A percentile compares a stretch with the other conserved stretches of the same genome.
Conservation (phyloP, 1,140 invertebrate genomes). For the Dinothrombium tinctorium region DNA sequence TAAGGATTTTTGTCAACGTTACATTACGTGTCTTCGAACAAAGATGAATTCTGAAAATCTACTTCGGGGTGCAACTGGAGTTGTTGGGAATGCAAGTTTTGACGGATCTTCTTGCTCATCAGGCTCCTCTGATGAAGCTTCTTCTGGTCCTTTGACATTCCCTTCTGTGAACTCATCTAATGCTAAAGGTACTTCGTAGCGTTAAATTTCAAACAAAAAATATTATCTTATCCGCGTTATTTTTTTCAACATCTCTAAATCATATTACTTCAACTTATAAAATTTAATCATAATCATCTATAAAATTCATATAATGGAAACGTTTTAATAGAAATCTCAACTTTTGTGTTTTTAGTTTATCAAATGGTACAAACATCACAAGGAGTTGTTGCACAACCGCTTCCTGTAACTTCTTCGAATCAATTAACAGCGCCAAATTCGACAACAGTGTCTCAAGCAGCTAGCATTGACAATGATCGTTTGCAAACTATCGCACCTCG, state of each 20-base stretch:
- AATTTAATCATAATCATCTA: too few relatives aligned
- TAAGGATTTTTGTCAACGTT: slow-evolving; percentile 99
- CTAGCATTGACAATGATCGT: not conserved
- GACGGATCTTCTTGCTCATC: not conserved
- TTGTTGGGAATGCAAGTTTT: not conserved
- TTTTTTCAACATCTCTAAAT: not conserved
- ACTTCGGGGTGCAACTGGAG: slow-evolving; percentile 58
- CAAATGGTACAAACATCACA: not conserved
- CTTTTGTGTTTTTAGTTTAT: not conserved
- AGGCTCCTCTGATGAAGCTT: not conserved
- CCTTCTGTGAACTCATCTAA: not conserved
- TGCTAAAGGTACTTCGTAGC: not conserved
- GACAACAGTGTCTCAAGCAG: not conserved
- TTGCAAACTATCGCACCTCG: too few relatives aligned
- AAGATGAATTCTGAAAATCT: slow-evolving; percentile 99
- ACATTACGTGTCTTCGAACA: slow-evolving; percentile 98
- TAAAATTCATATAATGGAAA: not conserved
- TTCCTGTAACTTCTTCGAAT: not conserved
- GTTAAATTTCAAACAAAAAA: not conserved
- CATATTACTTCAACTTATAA: not conserved
- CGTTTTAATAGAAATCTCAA: not conserved
- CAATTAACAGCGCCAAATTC: not conserved
- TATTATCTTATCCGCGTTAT: not conserved
- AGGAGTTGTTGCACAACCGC: not conserved
- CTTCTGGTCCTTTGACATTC: not conserved